Evolutionary conservation across 2,113 vertebrate species (phyloP).

Genomic region (Carettochelys insculpta): DNA sequence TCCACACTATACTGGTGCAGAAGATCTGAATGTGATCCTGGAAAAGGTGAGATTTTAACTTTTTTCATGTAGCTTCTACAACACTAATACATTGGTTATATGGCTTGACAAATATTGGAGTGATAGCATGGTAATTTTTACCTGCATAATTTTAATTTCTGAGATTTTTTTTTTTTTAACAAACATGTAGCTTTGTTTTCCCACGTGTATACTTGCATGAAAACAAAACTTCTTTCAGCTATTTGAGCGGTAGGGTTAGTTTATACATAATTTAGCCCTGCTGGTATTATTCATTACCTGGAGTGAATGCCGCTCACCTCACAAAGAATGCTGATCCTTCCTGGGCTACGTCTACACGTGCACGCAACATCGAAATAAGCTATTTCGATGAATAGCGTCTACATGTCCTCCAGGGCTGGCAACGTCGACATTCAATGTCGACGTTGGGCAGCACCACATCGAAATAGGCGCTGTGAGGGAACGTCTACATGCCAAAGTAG

Average conservation of each 20-base stretch:
- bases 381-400: too few relatives aligned
- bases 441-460: too few relatives aligned
- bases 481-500: too few relatives aligned
- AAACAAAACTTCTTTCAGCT: not conserved
- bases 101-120: not conserved
- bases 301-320: not conserved
- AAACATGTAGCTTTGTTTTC: rapidly evolving
- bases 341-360: too few relatives aligned
- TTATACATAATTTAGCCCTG: not conserved
- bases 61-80: not conserved
- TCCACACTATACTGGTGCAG: constrained; percentile 95
- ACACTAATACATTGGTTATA: not conserved
- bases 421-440: too few relatives aligned
- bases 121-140: not conserved
- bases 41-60: constrained; percentile 86
- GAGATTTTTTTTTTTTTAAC: too few relatives aligned
- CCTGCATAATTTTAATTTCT: not conserved
- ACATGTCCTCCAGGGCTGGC: too few relatives aligned
- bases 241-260: not conserved
- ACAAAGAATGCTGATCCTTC: not conserved
- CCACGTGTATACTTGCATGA: not conserved
- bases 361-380: too few relatives aligned
- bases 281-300: not conserved
- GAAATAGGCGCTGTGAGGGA: too few relatives aligned
- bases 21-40: constrained; percentile 88